These are phyloP conservation scores for Cryptocephalus primarius DNA, from an alignment of 2,888 invertebrate genomes.

Conservation along the genomic window DNA sequence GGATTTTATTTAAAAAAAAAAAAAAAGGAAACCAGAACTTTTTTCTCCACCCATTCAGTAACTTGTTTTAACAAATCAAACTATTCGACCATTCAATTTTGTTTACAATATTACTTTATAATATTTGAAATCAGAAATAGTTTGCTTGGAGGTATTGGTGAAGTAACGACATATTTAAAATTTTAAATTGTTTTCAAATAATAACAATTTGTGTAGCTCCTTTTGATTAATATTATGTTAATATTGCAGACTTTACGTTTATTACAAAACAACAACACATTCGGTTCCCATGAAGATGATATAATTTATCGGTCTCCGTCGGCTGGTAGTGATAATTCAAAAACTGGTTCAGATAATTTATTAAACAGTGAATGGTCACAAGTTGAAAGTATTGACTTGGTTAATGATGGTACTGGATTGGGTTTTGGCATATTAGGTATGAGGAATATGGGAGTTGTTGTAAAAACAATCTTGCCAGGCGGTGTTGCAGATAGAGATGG, in stretches of 20 bases:
- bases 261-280: constrained; percentile 62
- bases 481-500: constrained; percentile 97
- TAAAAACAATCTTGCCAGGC: constrained; percentile 95
- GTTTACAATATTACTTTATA: too few relatives aligned
- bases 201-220: too few relatives aligned
- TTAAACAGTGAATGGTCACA: constrained; percentile 89
- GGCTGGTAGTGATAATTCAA: constrained; percentile 55
- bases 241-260: constrained; percentile 50
- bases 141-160: too few relatives aligned
- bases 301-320: constrained; percentile 46
- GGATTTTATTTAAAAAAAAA: too few relatives aligned
- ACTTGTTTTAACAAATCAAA: too few relatives aligned
- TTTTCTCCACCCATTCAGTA: too few relatives aligned
- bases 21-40: too few relatives aligned
- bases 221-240: too few relatives aligned
- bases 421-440: constrained; percentile 98
- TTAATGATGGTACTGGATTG: constrained; percentile 95
- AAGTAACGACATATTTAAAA: too few relatives aligned
- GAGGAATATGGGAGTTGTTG: constrained; percentile 96
- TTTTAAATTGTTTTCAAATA: too few relatives aligned
- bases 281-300: constrained; percentile 42
- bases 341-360: constrained; percentile 57
- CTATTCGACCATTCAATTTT: too few relatives aligned
- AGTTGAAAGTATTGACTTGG: constrained; percentile 93
- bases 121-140: too few relatives aligned